Base-by-base conservation (phyloP, 2,113 vertebrate species). In the Entelurus aequoreus region DNA sequence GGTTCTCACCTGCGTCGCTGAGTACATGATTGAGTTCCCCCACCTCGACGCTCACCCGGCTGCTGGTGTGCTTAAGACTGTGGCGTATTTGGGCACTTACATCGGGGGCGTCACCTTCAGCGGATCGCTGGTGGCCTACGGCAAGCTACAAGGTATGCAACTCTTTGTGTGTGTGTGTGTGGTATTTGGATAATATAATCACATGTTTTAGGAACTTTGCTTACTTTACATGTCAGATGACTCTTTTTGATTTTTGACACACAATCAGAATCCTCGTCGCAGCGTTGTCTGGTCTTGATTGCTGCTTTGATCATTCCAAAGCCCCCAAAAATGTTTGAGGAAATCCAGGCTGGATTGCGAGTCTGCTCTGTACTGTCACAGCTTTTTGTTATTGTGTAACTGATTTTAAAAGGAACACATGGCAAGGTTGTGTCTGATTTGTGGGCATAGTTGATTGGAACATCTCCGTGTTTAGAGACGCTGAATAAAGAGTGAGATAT, bases 101-200 rank as follows among this genome's bases (percentile, higher is more conserved):
- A 88, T 86, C 37, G 86, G 86, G 28, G 84, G 89, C 1, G 89
- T 90, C 64, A 90, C 84, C 61, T 94, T 94, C 80, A 93, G 89
- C 13, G 90, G 86, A 48, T 86, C 87, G 1, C 87, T 91, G 69
- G 81, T 90, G 60, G 86, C 86, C 65, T 90, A 84, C 16, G 82
- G 88, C 71, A 92, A 91, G 63, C 75, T 90, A 21, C 89, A 90
- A 86, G 87, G 86, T 92, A 62, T n/a, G 19, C 9, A 8, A 15
- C 37, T 11, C 9, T 5, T 8, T 10, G 15, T 38, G 35, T 52
- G 13, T 14, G 28, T 38, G 35, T 55, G 13, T 50, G 8, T n/a
- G 44, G 54, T 5, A 48, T 16, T 8, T 21, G 1, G 14, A 37
- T 16, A 21, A 49, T 12, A 11, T 0, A 6, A 11, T 5, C 35